phyloP scores from a whole-genome alignment of 1,140 invertebrate genomes.

The Venturia canescens region DNA sequence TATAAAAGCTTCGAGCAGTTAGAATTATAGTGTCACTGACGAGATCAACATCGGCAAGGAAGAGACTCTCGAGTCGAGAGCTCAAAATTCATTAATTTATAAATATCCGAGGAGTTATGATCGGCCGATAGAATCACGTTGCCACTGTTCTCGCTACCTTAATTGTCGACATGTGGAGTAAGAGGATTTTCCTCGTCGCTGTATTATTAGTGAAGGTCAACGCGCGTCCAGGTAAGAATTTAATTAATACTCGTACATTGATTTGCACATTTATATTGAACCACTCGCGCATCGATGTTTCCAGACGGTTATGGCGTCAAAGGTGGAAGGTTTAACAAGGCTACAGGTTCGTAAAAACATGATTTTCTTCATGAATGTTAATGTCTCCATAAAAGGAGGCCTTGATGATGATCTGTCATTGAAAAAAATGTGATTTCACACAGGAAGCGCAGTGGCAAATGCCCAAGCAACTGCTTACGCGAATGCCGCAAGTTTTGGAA shows the following conservation, averaged over 20 bases:
- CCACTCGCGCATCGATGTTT: neutral
- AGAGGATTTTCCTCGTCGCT: neutral
- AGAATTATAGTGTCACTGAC: conserved; percentile 28
- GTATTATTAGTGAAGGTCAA: neutral
- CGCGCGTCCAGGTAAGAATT: conserved; percentile 18
- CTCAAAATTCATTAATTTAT: neutral
- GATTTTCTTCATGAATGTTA: too few species aligned
- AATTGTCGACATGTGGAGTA: neutral
- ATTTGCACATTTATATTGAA: neutral
- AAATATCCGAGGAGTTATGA: neutral
- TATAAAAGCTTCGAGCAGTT: conserved; percentile 36
- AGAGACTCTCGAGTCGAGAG: neutral
- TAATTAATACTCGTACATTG: neutral
- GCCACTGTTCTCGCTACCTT: neutral
- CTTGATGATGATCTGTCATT: neutral
- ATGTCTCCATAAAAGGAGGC: too few species aligned
- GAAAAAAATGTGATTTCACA: neutral
- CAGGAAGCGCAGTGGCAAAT: conserved; percentile 17
- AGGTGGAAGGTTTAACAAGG: conserved; percentile 18
- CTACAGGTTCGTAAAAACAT: neutral
- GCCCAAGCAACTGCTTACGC: conserved; percentile 15
- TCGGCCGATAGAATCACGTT: neutral
- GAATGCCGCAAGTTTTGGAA: neutral
- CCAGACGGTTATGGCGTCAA: conserved; percentile 32
- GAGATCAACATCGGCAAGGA: neutral